Evolutionary conservation across 2,888 invertebrate genomes (phyloP).

Genomic region (Drymonia ruficornis): DNA sequence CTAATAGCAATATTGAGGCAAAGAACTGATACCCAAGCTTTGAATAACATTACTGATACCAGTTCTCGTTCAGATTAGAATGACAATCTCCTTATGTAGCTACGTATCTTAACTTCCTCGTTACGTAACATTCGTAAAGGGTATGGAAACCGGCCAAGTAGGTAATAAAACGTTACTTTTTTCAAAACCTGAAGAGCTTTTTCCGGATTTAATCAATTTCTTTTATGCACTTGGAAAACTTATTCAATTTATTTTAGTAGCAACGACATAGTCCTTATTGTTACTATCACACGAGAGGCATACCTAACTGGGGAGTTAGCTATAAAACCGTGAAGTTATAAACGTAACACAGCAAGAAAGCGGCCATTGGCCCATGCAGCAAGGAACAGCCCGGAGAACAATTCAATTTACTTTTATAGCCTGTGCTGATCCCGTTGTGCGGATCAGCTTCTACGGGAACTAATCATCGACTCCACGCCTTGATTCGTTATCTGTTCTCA

Average conservation of each 20-base stretch:
- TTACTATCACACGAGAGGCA: slow-evolving; percentile 37
- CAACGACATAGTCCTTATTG: slow-evolving; percentile 30
- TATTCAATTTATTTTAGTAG: slow-evolving; percentile 19
- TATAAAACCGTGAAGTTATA: slow-evolving; percentile 64
- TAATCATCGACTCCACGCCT: slow-evolving; percentile 72
- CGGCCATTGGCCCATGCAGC: slow-evolving; percentile 56
- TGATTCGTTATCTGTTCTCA: slow-evolving; percentile 65
- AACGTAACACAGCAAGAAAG: slow-evolving; percentile 53
- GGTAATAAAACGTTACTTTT: slow-evolving; percentile 20
- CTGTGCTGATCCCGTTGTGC: slow-evolving; percentile 67
- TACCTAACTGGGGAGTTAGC: slow-evolving; percentile 45
- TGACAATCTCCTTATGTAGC: slow-evolving; percentile 22
- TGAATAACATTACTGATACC: slow-evolving; percentile 56
- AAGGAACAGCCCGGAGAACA: slow-evolving; percentile 70
- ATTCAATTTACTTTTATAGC: slow-evolving; percentile 83
- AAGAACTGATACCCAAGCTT: slow-evolving; percentile 59
- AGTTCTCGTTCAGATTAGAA: slow-evolving; percentile 38
- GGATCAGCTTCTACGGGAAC: slow-evolving; percentile 69
- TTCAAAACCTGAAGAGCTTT: slow-evolving; percentile 13
- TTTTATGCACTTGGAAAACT: slow-evolving; percentile 23
- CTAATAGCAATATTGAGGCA: slow-evolving; percentile 71
- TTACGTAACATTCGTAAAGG: slow-evolving; percentile 29
- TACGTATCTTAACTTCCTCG: slow-evolving; percentile 24
- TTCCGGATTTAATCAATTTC: slow-evolving; percentile 24
- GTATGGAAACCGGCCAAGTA: slow-evolving; percentile 25